Base-by-base conservation (phyloP, 2,113 vertebrate species). In the Tricholaema leucomelas region DNA sequence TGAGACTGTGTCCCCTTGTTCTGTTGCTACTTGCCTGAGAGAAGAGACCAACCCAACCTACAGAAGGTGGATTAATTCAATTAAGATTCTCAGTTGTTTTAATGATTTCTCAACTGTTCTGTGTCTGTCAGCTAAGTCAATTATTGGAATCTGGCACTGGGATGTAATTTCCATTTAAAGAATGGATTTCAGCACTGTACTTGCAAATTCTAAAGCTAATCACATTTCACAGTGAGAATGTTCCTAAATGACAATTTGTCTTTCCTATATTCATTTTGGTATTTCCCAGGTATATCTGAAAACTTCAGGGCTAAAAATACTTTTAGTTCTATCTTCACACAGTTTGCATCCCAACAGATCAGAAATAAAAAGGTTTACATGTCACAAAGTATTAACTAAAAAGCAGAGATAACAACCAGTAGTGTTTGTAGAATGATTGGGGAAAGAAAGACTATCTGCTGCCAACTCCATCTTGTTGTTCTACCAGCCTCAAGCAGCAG, bases 201-300 rank as follows among this genome's bases (percentile, higher is more conserved):
- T 94, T 94, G 80, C 76, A 87, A 86, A 92, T 50, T 90, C 67
- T 82, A 73, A 80, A 90, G 56, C 69, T 78, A 90, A 94, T 95
- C 77, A 61, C 69, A 85, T 91, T 85, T 76, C 87, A 70, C 44
- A 95, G 60, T 21, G 23, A 80, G 63, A 38, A 65, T 72, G 58
- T 80, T 93, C 91, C 93, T 81, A 54, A 93, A 64, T 0, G 0
- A 65, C 71, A 10, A 11, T 44, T 85, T 87, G 7, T 95, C 80
- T 91, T 96, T 94, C 81, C 77, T 83, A 96, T 96, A 97, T 85
- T 75, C 18, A 52, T 95, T 73, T 84, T 71, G 85, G 78, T 79
- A 27, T 38, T 23, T 90, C 95, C 93, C 95, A 96, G 74, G n/a
- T 72, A 30, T 42, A 19, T 81, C 93, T 94, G 87, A 85, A 96